These are phyloP conservation scores for Orgyia antiqua DNA, from an alignment of 2,888 invertebrate genomes.

Conservation along the genomic window DNA sequence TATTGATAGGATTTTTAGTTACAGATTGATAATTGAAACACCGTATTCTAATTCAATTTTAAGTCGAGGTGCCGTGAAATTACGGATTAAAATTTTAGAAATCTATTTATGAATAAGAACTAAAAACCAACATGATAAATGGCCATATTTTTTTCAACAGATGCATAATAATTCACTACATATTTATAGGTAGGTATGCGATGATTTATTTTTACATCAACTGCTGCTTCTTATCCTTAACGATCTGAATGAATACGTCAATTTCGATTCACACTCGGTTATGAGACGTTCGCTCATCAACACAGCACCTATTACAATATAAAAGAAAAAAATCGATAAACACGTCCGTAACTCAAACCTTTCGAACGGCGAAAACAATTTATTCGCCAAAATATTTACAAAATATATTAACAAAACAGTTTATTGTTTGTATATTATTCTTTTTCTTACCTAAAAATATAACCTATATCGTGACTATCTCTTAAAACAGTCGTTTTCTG, in stretches of 20 bases:
- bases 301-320: slow-evolving; percentile 32
- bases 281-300: slow-evolving; percentile 30
- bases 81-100: slow-evolving; percentile 11
- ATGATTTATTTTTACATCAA: slow-evolving; percentile 44
- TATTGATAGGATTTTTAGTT: slow-evolving; percentile 52
- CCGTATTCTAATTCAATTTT: slow-evolving; percentile 40
- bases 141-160: slow-evolving; percentile 31
- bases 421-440: slow-evolving; percentile 57
- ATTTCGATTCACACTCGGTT: slow-evolving; percentile 45
- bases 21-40: slow-evolving; percentile 51
- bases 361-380: slow-evolving; percentile 39
- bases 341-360: slow-evolving; percentile 44
- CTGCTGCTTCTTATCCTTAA: slow-evolving; percentile 29
- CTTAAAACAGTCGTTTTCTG: slow-evolving; percentile 45
- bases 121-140: slow-evolving; percentile 22
- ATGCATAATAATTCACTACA: slow-evolving; percentile 41
- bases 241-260: slow-evolving; percentile 54
- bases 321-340: slow-evolving; percentile 38
- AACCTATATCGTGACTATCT: slow-evolving; percentile 67
- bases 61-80: slow-evolving; percentile 26
- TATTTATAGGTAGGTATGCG: no score
- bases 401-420: slow-evolving; percentile 61
- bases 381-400: slow-evolving; percentile 56
- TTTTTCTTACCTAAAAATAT: slow-evolving; percentile 51
- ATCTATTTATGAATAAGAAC: slow-evolving; percentile 15